Conservation (phyloP, 2,797 vertebrate species). For the Melanotaenia trifasciata region DNA sequence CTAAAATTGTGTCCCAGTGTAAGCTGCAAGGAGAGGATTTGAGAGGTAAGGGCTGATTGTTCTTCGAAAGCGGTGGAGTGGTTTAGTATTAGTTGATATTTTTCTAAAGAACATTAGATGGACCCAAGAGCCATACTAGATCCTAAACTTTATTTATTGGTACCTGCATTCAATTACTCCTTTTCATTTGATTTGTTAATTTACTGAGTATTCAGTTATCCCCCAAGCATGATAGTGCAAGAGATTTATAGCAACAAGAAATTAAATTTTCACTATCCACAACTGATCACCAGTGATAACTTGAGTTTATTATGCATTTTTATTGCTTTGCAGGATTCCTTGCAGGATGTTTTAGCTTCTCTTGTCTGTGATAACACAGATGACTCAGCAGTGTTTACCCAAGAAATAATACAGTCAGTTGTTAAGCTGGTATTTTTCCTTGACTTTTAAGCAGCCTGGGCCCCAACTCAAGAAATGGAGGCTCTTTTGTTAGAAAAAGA, state of each 20-base stretch:
- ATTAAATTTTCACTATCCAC: slow-evolving; percentile 57
- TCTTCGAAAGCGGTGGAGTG: slow-evolving; percentile 12
- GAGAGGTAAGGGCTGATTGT: slow-evolving; percentile 14
- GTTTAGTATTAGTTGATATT: slow-evolving; percentile 5
- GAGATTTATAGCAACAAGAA: slow-evolving; percentile 63
- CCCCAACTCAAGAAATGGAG: neutral
- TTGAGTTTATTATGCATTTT: slow-evolving; percentile 71
- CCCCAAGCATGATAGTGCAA: slow-evolving; percentile 18
- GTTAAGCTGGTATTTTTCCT: neutral
- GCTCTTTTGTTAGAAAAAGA: neutral
- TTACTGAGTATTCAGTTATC: slow-evolving; percentile 36
- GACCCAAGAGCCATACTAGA: neutral
- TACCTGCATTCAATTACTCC: slow-evolving; percentile 33
- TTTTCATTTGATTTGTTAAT: slow-evolving; percentile 53
- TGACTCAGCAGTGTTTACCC: slow-evolving; percentile 43
- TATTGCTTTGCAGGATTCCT: slow-evolving; percentile 61
- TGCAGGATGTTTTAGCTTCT: slow-evolving; percentile 15
- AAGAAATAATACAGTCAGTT: slow-evolving; percentile 11
- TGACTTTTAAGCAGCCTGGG: neutral
- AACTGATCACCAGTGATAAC: slow-evolving; percentile 70
- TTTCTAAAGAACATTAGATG: slow-evolving; percentile 16
- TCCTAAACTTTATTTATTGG: slow-evolving; percentile 31
- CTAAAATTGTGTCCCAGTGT: slow-evolving; percentile 9
- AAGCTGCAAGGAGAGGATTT: slow-evolving; percentile 5
- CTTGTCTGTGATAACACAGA: slow-evolving; percentile 41